Evolutionary conservation across 2,888 invertebrate species (phyloP).

Genomic region (Watsonalla cultraria): DNA sequence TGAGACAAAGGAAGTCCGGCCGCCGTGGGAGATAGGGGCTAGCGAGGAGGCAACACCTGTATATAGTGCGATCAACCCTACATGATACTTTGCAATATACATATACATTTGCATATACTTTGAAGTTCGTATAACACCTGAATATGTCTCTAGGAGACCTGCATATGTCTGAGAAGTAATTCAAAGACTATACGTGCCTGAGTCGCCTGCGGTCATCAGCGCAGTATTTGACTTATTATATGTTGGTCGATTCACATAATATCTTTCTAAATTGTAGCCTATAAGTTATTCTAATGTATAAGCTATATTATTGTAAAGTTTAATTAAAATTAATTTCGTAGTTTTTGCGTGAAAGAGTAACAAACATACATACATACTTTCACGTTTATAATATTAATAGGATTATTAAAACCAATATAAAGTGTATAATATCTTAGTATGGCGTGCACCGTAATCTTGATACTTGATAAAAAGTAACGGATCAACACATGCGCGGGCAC

Average conservation of each 20-base stretch:
- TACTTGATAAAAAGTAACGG: slow-evolving; percentile 48
- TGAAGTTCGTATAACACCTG: not conserved
- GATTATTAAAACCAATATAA: not conserved
- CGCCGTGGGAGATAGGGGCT: slow-evolving; percentile 40
- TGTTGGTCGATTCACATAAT: no score
- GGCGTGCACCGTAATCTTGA: slow-evolving; percentile 19
- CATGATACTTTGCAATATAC: slow-evolving; percentile 32
- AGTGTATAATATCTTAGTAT: not conserved
- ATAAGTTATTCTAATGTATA: not conserved
- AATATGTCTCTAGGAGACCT: not conserved
- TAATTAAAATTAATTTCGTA: no score
- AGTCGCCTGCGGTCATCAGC: not conserved
- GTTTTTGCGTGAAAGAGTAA: no score
- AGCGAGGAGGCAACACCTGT: slow-evolving; percentile 40
- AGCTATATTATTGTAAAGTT: no score
- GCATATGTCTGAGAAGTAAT: no score
- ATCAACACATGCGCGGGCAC: slow-evolving; percentile 37
- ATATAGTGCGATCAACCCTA: slow-evolving; percentile 12
- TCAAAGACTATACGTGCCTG: no score
- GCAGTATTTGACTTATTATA: no score
- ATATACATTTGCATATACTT: no score
- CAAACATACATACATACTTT: no score
- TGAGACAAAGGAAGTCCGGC: slow-evolving; percentile 38
- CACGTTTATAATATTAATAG: no score
- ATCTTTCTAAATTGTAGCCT: not conserved